Evolutionary conservation across 2,888 invertebrate species (phyloP).

Genomic region (Boloria euphrosyne): DNA sequence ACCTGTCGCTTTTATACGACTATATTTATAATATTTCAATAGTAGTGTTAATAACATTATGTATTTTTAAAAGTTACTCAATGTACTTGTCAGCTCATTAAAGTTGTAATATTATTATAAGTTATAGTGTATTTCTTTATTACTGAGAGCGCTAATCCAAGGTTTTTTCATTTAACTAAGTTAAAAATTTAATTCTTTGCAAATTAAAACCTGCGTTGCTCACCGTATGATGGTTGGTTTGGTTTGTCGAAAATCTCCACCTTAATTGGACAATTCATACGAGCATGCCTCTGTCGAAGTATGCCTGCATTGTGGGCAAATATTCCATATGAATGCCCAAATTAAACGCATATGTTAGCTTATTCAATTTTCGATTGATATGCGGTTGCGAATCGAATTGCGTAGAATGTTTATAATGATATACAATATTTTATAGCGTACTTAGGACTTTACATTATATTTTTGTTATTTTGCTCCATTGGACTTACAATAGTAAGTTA

Average conservation of each 20-base stretch:
- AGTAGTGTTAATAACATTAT: no score
- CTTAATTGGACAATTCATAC: conserved; percentile 15
- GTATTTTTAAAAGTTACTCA: no score
- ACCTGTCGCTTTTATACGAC: no score
- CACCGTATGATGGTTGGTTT: conserved; percentile 8
- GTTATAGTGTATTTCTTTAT: no score
- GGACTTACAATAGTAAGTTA: no score
- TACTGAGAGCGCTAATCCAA: no score
- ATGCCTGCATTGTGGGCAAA: conserved; percentile 19
- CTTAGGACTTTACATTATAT: neutral
- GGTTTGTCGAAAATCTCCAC: conserved; percentile 12
- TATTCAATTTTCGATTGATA: conserved; percentile 29
- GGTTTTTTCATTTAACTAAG: no score
- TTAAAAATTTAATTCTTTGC: neutral
- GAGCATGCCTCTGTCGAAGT: conserved; percentile 5
- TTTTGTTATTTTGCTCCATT: no score
- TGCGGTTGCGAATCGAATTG: conserved; percentile 22
- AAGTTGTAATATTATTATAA: no score
- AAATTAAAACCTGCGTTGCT: neutral
- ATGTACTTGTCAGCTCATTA: no score
- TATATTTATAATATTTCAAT: no score
- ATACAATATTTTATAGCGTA: neutral
- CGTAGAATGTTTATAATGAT: conserved; percentile 6
- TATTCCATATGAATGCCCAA: conserved; percentile 31
- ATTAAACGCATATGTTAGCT: conserved; percentile 30